A percentile compares a stretch with the other conserved stretches of the same genome.
These are phyloP conservation scores for Ispidina lecontei DNA, from an alignment of 2,797 vertebrate genomes.

Conservation along the genomic window DNA sequence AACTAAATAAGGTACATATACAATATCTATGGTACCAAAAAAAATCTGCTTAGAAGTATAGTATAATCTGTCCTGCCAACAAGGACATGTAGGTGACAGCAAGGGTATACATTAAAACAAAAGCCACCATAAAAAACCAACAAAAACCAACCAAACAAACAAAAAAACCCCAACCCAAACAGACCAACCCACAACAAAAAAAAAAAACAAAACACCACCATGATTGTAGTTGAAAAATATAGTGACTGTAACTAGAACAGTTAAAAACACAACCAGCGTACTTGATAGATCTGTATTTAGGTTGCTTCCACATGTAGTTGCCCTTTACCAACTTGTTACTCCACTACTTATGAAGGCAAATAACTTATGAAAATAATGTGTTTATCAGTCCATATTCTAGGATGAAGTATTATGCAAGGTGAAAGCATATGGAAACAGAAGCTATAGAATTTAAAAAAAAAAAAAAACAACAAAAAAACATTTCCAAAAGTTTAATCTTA, in stretches of 20 bases:
- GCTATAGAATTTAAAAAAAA: neutral
- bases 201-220: too few relatives aligned
- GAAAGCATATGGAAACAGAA: constrained; percentile 20
- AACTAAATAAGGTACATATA: neutral
- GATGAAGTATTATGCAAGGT: neutral
- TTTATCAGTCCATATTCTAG: neutral
- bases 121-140: neutral
- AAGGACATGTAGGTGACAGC: neutral
- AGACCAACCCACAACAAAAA: neutral
- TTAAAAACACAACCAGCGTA: neutral
- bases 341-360: neutral
- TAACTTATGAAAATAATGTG: constrained; percentile 24
- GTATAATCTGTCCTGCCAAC: neutral
- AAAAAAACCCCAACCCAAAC: neutral
- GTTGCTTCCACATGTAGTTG: neutral
- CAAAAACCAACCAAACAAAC: neutral
- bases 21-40: neutral
- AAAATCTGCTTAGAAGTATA: neutral
- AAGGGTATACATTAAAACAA: neutral
- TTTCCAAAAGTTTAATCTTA: neutral
- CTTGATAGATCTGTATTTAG: too few relatives aligned
- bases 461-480: neutral
- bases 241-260: neutral
- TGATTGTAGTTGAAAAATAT: neutral
- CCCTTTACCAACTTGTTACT: neutral